These are phyloP conservation scores for Ceratothoa steindachneri DNA, from an alignment of 2,888 invertebrate species.

Conservation along the genomic window DNA sequence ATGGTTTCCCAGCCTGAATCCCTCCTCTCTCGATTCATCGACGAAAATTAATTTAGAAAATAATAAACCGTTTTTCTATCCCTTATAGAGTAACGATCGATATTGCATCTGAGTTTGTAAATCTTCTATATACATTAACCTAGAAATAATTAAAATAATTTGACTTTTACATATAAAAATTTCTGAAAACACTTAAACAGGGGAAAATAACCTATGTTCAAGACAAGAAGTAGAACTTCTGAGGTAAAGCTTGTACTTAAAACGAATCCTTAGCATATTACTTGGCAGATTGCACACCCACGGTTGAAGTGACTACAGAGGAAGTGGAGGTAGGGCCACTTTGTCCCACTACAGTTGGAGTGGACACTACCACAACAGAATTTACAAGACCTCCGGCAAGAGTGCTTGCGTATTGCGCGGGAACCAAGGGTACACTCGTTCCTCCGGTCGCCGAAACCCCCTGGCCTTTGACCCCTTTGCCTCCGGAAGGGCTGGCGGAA, in stretches of 20 bases:
- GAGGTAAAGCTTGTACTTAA: slow-evolving; percentile 9
- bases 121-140: neutral
- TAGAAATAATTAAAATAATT: neutral
- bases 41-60: too few species aligned
- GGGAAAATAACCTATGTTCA: neutral
- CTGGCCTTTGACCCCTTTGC: slow-evolving; percentile 29
- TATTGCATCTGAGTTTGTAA: neutral
- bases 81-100: neutral
- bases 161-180: neutral
- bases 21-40: too few species aligned
- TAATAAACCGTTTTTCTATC: neutral
- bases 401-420: slow-evolving; percentile 37
- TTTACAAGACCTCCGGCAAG: slow-evolving; percentile 32
- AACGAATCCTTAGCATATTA: neutral
- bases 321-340: slow-evolving; percentile 16
- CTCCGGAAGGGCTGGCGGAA: slow-evolving; percentile 16
- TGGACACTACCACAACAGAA: slow-evolving; percentile 38
- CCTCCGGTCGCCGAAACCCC: slow-evolving; percentile 22
- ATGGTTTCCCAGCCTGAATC: too few species aligned
- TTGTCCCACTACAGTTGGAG: slow-evolving; percentile 33
- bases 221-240: neutral
- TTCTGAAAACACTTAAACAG: neutral
- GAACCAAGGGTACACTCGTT: slow-evolving; percentile 30
- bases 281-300: slow-evolving; percentile 18
- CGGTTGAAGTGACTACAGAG: slow-evolving; percentile 25